A percentile compares a stretch with the other conserved stretches of the same genome.
phyloP scores from a whole-genome alignment of 2,888 invertebrate genomes.

The Aspidiotus rigidus region DNA sequence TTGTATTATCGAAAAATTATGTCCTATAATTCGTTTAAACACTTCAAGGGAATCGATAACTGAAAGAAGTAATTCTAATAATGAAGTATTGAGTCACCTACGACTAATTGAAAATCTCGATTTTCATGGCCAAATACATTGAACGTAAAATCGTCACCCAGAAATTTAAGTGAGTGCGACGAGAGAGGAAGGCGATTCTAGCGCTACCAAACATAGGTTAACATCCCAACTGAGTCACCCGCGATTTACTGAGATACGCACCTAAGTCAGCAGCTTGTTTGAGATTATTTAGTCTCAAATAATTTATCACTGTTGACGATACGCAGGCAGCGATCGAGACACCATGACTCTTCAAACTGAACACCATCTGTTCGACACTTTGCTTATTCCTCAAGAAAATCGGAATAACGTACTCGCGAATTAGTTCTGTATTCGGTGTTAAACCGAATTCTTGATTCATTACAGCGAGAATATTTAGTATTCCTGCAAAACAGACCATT shows the following conservation, averaged over 20 bases:
- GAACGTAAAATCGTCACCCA: no score
- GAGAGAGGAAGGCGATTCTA: no score
- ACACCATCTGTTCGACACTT: conserved; percentile 47
- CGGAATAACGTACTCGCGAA: conserved; percentile 68
- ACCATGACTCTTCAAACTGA: conserved; percentile 53
- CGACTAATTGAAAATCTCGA: no score
- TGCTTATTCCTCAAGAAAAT: conserved; percentile 44
- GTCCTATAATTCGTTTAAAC: no score
- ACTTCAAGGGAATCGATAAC: no score
- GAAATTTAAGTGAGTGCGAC: no score
- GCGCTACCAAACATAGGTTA: no score
- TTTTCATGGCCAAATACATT: no score
- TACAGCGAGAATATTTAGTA: conserved; percentile 53
- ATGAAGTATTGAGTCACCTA: no score
- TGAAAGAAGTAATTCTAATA: no score
- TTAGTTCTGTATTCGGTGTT: conserved; percentile 54
- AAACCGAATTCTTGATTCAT: conserved; percentile 56
- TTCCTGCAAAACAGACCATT: conserved; percentile 40
- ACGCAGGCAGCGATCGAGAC: conserved; percentile 50
- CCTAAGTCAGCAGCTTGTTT: conserved; percentile 49
- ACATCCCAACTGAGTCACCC: no score
- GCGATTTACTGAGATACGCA: not conserved
- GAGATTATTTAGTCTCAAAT: conserved; percentile 51
- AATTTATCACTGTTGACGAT: conserved; percentile 52
- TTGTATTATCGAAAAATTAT: no score